Evolutionary conservation across 1,140 invertebrate genomes (phyloP), one percentile per base, ranked within the genome.

Genomic region (Copidosoma floridanum): DNA sequence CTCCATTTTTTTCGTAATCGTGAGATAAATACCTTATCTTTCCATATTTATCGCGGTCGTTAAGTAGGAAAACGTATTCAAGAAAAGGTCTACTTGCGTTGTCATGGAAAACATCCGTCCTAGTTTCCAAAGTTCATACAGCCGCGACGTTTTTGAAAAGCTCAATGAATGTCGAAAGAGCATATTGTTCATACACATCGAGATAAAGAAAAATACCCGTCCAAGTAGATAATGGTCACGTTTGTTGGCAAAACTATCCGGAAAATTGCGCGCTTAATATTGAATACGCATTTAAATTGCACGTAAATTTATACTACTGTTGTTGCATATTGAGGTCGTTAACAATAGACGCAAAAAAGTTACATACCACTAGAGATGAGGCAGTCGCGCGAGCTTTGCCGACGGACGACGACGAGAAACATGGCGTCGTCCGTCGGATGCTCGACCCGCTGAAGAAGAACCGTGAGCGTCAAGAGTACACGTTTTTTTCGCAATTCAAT

Each of bases 221-320:
- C n/a, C n/a, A n/a, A n/a, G n/a, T n/a, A 18, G 32, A 16, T 47
- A 26, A 5, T 11, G 37, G 29, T 29, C 40, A 44, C 18, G 11
- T 35, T 44, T 44, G 53, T 35, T 44, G 5, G 26, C 38, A 26
- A 29, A 3, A 44, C 37, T 56, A 47, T 56, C 54, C 14, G 6
- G 18, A 46, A 26, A 4, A n/a, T 56, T 56, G 24, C 43, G 27
- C 43, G 24, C 21, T n/a, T n/a, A 37, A 43, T 37, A n/a, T n/a
- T n/a, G n/a, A 27, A 50, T 57, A 38, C 14, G 56, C 56, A 50
- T 57, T 46, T 16, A 46, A 44, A 53, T 59, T 59, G 57, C 57
- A 38, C 27, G 57, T 43, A 59, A 53, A 46, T 53, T n/a, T n/a
- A 53, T 16, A 59, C 0, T 27, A 18, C 47, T 21, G 52, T 52